Evolutionary conservation across 1,140 invertebrate genomes (phyloP), one percentile per base, ranked within the genome.

Genomic region (Bombyx mandarina): DNA sequence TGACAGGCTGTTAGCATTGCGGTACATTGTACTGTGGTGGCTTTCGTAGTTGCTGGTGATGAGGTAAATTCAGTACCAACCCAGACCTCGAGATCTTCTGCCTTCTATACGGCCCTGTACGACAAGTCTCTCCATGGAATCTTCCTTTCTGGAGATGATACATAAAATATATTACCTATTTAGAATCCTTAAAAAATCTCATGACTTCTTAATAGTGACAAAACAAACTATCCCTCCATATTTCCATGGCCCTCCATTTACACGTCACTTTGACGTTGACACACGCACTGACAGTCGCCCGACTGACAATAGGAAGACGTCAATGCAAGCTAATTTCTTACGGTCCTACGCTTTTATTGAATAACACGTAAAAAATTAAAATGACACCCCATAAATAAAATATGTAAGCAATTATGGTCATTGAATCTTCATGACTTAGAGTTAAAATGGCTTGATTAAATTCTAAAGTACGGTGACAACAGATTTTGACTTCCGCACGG

Each of bases 241-340:
- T 74, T 73, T 61, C 66, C 65, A 61, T 43, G 45, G 43, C 44
- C n/a, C 44, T 54, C 45, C 22, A 54, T 45, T 22, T 10, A 12
- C 44, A 12, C 9, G 44, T 54, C 43, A 54, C 53, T 22, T 53
- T 35, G n/a, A 45, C 43, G 45, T 7, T 22, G n/a, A 54, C 50
- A 51, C 50, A 8, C 50, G 50, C 50, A 3, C 8, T 9, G 53
- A 22, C 7, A 43, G 7, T 18, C 12, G n/a, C 53, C 42, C 43
- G 43, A 45, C 6, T 9, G 26, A 77, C 71, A 75, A 71, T 63
- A 60, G 46, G 52, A 57, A 54, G 63, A 70, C 73, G 72, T 82
- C 73, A 84, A 78, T 84, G 79, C 63, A 65, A 69, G 68, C 75
- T 81, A 79, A 84, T 82, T 84, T 67, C 77, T 77, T 77, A 81